Evolutionary conservation across 2,888 invertebrate genomes (phyloP), one percentile per base, ranked within the genome.

Genomic region (Scaptodrosophila latifasciaeformis): DNA sequence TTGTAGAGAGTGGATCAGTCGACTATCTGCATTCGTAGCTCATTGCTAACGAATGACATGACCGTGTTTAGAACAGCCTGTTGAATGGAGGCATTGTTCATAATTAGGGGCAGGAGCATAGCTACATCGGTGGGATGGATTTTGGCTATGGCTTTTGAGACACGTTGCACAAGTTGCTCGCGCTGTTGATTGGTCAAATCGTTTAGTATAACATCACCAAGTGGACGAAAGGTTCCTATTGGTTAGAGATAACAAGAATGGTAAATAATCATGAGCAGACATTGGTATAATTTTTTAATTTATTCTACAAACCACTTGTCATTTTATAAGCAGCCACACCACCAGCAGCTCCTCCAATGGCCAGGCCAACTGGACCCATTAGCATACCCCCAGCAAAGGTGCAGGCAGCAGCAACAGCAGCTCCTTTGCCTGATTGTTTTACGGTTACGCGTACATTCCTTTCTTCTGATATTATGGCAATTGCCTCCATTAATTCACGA

Each of bases 331-430:
- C 86, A 2, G 79, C 65, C 0, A 85, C 44, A 3, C 85, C 84
- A 0, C 86, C 86, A n/a, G 82, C 76, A 0, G 82, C 72, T 1
- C 86, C 84, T 37, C 86, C 86, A 15, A 85, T 54, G 1, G 85
- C 85, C 19, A 86, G 27, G 0, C 86, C 86, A 1, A 80, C 65
- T 17, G 86, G 86, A 0, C 86, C 86, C 40, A 84, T 51, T 2
- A 85, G 43, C 2, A 86, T n/a, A 1, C 86, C 86, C 1, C 86
- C 86, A 18, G 77, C 68, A 61, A 86, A 83, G 35, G 80, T 82
- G 15, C 80, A 79, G 2, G 77, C 83, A 4, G 81, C 85, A 58
- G 86, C 86, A 19, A 86, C 60, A 0, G 78, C 49, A 1, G 84
- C 82, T 17, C 86, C 86, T 62, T 83, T 83, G 0, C 70, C 78